Evolutionary conservation across 2,113 vertebrate species (phyloP).

Genomic region (Corythornis vintsioides): DNA sequence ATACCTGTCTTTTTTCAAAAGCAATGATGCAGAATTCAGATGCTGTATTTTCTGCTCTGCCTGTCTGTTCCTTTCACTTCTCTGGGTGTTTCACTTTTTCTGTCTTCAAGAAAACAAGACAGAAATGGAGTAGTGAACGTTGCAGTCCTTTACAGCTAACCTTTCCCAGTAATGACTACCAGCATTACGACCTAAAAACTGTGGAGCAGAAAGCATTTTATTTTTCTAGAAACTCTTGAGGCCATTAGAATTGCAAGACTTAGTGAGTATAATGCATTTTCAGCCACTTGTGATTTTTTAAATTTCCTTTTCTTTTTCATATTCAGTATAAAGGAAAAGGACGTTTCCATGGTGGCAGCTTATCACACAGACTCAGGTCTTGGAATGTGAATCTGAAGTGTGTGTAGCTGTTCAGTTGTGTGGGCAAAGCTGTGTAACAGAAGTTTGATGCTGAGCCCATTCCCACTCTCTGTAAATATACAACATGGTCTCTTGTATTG

Average conservation of each 20-base stretch:
- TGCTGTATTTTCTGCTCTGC: background rate
- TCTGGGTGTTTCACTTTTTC: background rate
- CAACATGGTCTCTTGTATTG: background rate
- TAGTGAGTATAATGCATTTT: background rate
- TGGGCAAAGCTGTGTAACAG: background rate
- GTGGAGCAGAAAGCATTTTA: background rate
- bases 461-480: background rate
- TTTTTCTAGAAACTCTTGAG: background rate
- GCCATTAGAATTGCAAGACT: background rate
- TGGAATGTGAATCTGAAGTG: background rate
- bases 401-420: background rate
- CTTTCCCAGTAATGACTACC: background rate
- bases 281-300: background rate
- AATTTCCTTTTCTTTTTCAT: background rate
- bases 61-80: background rate
- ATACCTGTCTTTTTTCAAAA: background rate
- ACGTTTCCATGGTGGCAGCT: background rate
- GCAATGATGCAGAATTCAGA: background rate
- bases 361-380: background rate
- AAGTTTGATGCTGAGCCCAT: background rate
- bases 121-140: background rate
- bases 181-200: background rate
- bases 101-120: background rate
- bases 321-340: background rate
- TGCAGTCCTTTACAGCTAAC: background rate